Conservation (phyloP, 2,797 vertebrate genomes). For the Tragopan temminckii region DNA sequence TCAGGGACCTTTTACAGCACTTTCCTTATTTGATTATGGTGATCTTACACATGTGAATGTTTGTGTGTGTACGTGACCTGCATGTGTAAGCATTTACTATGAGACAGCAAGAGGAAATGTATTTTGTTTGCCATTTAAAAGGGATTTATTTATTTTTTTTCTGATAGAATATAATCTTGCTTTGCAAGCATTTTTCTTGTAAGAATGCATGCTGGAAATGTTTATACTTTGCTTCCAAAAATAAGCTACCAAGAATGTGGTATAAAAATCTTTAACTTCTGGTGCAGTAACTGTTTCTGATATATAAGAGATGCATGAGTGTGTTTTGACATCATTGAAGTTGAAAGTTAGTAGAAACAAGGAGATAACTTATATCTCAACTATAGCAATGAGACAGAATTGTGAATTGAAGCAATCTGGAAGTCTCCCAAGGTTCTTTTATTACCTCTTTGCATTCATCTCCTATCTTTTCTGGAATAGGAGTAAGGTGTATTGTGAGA, state of each 20-base stretch:
- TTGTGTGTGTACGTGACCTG: conserved; percentile 28
- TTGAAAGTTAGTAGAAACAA: conserved; percentile 2
- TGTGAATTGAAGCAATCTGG: neutral
- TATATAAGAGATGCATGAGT: neutral
- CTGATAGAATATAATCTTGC: conserved; percentile 31
- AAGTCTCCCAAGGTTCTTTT: neutral
- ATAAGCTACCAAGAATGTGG: neutral
- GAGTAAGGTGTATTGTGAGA: neutral
- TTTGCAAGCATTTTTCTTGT: conserved; percentile 30
- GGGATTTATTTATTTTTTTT: neutral
- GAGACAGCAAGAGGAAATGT: conserved; percentile 57
- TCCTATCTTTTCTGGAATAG: neutral
- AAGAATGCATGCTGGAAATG: neutral
- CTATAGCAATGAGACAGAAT: neutral
- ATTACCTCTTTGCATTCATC: neutral
- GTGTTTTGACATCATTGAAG: neutral
- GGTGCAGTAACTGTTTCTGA: neutral
- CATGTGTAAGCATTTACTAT: conserved; percentile 29
- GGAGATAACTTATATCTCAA: neutral
- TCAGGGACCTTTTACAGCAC: conserved; percentile 12
- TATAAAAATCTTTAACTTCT: neutral
- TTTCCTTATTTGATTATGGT: conserved; percentile 45
- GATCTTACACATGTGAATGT: conserved; percentile 6
- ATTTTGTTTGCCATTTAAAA: conserved; percentile 14
- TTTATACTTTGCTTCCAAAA: conserved; percentile 3